Percentiles rank a stretch among this genome's conserved stretches.
Conservation (phyloP, 2,888 invertebrate genomes). For the Brenthis daphne region DNA sequence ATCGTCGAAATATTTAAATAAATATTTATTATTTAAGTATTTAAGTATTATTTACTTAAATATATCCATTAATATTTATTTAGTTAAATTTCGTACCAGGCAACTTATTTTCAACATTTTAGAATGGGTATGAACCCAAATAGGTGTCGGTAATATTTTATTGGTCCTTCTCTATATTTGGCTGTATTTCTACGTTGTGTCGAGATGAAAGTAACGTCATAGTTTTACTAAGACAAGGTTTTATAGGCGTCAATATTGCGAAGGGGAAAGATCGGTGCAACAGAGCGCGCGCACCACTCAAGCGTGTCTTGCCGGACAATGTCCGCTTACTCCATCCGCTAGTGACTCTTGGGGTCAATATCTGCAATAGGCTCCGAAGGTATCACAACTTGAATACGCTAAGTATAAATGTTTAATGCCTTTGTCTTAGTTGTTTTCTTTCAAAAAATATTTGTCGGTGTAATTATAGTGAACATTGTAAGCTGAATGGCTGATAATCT, state of each 20-base stretch:
- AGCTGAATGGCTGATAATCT: slow-evolving; percentile 2
- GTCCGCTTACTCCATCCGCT: slow-evolving; percentile 77
- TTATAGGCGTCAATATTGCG: slow-evolving; percentile 81
- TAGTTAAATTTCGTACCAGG: slow-evolving; percentile 60
- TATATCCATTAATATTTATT: slow-evolving; percentile 3
- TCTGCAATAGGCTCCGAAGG: slow-evolving; percentile 41
- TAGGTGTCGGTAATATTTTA: slow-evolving; percentile 48
- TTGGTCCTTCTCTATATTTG: slow-evolving; percentile 56
- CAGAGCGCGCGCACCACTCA: slow-evolving; percentile 72
- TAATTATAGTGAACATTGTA: slow-evolving; percentile 1
- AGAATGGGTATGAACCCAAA: slow-evolving; percentile 72
- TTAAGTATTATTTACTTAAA: slow-evolving; percentile 10
- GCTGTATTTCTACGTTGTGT: slow-evolving; percentile 73
- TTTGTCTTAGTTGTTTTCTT: no score
- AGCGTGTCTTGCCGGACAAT: slow-evolving; percentile 76
- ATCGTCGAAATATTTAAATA: slow-evolving; percentile 2
- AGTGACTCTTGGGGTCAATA: slow-evolving; percentile 55
- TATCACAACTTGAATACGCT: background rate
- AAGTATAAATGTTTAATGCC: background rate
- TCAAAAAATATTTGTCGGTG: no score
- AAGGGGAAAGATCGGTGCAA: slow-evolving; percentile 80
- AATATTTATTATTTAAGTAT: slow-evolving; percentile 18
- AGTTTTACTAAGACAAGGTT: slow-evolving; percentile 78
- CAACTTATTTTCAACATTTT: slow-evolving; percentile 66
- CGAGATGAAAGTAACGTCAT: slow-evolving; percentile 79